Base-by-base conservation (phyloP, 2,888 invertebrate genomes). In the Fissipunctia ypsillon region DNA sequence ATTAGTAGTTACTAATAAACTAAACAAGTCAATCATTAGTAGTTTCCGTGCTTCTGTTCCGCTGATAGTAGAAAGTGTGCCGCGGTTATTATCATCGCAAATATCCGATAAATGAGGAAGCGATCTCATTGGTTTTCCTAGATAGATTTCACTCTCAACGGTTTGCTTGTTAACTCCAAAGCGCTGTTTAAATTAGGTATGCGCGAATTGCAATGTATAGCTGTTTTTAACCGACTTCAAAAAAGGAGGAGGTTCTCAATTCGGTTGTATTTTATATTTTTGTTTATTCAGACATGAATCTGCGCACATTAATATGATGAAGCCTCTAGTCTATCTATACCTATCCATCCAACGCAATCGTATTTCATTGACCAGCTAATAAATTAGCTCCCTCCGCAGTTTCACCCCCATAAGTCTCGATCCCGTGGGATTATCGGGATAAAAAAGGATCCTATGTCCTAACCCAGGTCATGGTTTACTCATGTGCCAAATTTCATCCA, bases 11-110 rank as follows among this genome's bases (percentile, higher is more conserved):
- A 19, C 6, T 16, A 45, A 38, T n/a, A 35, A 56, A 71, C 28
- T 31, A 73, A 45, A 45, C 31, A 22, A 48, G 16, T 25, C 16
- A 41, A 43, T 77, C 35, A 77, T 80, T 79, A 73, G 43, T 50
- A 50, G 43, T 43, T 61, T 19, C 45, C 38, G 14, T 38, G 16
- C 50, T 38, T 67, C 50, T 16, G 54, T 68, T 72, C 68, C 35
- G 67, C 48, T 16, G 59, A 56, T 59, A 41, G 14, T 73, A 83
- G 83, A 81, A 83, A 81, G 83, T 74, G 60, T 68, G 81, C 38
- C 75, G 43, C 78, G 31, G 61, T 50, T 67, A 73, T 65, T 54
- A 70, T 63, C 65, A 59, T 57, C 43, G 60, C 65, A 75, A 83
- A 81, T 83, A 74, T 75, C 63, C 56, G 16, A 61, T 61, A 65